Conservation (phyloP, 1,140 invertebrate species). For the Uloborus diversus region DNA sequence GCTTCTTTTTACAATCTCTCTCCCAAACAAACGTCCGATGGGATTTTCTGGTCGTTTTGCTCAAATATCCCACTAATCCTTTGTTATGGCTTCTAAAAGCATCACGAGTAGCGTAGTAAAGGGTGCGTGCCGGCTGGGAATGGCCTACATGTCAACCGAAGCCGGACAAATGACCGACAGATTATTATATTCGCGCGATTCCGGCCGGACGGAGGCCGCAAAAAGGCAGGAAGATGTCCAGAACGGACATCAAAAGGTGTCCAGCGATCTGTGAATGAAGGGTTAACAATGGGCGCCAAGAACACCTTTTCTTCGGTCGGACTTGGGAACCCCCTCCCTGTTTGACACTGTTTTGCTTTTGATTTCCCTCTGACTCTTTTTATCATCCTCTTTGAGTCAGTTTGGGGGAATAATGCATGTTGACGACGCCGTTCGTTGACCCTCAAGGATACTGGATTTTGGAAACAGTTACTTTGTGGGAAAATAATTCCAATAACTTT, state of each 20-base stretch:
- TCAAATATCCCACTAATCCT: neutral
- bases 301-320: constrained; percentile 31
- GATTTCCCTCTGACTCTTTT: neutral
- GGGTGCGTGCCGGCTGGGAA: neutral
- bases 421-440: neutral
- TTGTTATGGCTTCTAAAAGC: neutral
- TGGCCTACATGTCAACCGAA: constrained; percentile 46
- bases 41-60: too few species aligned
- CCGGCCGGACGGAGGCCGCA: constrained; percentile 30
- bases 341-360: constrained; percentile 3
- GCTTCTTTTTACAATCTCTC: too few species aligned
- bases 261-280: constrained; percentile 55
- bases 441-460: too few species aligned
- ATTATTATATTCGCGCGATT: constrained; percentile 46
- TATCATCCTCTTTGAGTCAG: constrained; percentile 3
- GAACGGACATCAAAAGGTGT: constrained; percentile 43
- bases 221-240: constrained; percentile 52
- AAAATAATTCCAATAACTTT: too few species aligned
- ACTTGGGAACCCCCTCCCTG: neutral
- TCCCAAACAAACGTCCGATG: too few species aligned
- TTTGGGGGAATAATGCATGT: neutral
- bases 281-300: constrained; percentile 19
- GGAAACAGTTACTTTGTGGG: too few species aligned
- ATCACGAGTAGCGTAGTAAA: neutral
- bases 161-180: constrained; percentile 57